These are phyloP conservation scores for Agapornis canus DNA, from an alignment of 2,797 vertebrate genomes.

Conservation along the genomic window DNA sequence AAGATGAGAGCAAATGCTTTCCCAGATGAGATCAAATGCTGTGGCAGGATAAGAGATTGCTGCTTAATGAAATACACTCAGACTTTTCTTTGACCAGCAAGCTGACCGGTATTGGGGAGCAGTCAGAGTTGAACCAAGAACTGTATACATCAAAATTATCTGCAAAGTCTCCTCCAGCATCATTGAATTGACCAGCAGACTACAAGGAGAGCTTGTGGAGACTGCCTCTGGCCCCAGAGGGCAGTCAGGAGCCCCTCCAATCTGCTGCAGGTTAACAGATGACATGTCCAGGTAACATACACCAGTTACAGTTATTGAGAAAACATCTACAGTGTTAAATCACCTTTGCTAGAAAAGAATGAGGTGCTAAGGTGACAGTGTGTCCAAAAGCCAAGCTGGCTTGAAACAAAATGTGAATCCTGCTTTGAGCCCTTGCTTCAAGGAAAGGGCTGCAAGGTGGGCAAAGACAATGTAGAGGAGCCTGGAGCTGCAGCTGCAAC, in stretches of 20 bases:
- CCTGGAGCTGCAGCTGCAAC: neutral
- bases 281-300: accelerated
- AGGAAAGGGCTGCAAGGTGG: neutral
- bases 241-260: accelerated
- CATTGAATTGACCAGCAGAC: neutral
- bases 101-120: neutral
- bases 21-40: neutral
- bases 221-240: neutral
- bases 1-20: neutral
- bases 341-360: neutral
- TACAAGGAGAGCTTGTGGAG: neutral
- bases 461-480: neutral
- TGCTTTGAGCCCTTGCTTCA: neutral
- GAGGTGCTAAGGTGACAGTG: accelerated
- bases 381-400: neutral
- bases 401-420: neutral
- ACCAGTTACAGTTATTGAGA: neutral
- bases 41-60: neutral
- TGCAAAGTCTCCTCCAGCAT: neutral
- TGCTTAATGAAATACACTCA: accelerated
- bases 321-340: neutral
- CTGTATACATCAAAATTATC: neutral
- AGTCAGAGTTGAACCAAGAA: neutral
- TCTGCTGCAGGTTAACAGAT: neutral
- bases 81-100: neutral